phyloP scores from a whole-genome alignment of 2,113 vertebrate species.

The Neodontobutis hainanensis region DNA sequence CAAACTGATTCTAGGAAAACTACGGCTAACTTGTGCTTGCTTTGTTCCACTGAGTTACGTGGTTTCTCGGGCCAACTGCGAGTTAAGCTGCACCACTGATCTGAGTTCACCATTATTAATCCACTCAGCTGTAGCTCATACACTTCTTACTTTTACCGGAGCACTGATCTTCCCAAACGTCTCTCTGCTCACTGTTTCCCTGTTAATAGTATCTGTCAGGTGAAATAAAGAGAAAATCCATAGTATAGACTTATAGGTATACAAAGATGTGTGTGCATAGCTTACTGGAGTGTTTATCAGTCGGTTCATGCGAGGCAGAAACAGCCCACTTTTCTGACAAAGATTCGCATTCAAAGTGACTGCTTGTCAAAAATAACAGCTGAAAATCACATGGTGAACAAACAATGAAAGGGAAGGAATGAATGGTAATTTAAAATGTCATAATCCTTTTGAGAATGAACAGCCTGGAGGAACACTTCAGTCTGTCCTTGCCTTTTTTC shows the following conservation, averaged over 20 bases:
- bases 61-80: not conserved
- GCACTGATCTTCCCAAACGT: conserved; percentile 34
- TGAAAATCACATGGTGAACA: not conserved
- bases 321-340: not conserved
- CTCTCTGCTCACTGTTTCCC: not conserved
- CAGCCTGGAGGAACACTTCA: not conserved
- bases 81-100: not conserved
- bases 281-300: conserved; percentile 30
- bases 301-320: not conserved
- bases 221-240: conserved; percentile 62
- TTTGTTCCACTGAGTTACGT: not conserved
- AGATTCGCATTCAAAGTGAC: conserved; percentile 20
- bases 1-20: not conserved
- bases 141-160: conserved; percentile 22
- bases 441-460: not conserved
- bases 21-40: no score
- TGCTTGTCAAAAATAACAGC: conserved; percentile 3
- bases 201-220: conserved; percentile 50
- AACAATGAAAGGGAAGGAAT: not conserved
- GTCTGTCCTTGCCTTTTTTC: not conserved
- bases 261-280: conserved; percentile 26
- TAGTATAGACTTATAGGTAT: conserved; percentile 38
- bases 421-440: not conserved
- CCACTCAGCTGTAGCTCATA: conserved; percentile 18
- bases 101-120: conserved; percentile 8